These are phyloP conservation scores for Phoenoteleia sp. DNA, from an alignment of 2,888 invertebrate species.

Conservation along the genomic window DNA sequence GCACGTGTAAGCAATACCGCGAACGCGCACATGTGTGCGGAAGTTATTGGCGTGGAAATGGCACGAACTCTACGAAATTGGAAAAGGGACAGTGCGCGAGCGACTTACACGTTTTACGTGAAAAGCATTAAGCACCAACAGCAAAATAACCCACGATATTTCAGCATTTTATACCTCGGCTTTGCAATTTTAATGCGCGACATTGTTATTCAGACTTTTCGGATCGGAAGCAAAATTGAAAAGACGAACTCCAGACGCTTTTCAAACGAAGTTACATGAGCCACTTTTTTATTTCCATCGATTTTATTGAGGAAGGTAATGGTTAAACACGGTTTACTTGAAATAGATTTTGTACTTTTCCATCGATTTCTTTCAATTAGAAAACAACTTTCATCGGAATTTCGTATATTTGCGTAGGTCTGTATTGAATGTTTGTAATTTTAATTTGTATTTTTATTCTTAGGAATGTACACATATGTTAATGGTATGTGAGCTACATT, in stretches of 20 bases:
- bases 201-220: slow-evolving; percentile 39
- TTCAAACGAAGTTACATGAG: not conserved
- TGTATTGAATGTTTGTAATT: too few species aligned
- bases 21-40: slow-evolving; percentile 48
- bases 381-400: too few species aligned
- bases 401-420: too few species aligned
- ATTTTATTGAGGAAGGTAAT: not conserved
- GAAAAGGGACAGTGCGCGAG: slow-evolving; percentile 40
- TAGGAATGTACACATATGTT: too few species aligned
- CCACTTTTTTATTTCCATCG: not conserved
- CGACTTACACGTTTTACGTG: slow-evolving; percentile 59
- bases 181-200: slow-evolving; percentile 26
- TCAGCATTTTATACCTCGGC: slow-evolving; percentile 5
- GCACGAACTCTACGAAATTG: slow-evolving; percentile 52
- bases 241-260: not conserved
- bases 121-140: slow-evolving; percentile 54
- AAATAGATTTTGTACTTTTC: too few species aligned
- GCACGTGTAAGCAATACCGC: slow-evolving; percentile 38
- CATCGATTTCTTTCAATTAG: too few species aligned
- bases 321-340: too few species aligned
- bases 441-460: too few species aligned
- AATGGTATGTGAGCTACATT: too few species aligned
- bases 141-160: slow-evolving; percentile 38
- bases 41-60: slow-evolving; percentile 64
- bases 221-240: not conserved